A percentile compares a stretch with the other conserved stretches of the same genome.
Evolutionary conservation across 2,888 invertebrate genomes (phyloP).

Genomic region (Catonia carolina): DNA sequence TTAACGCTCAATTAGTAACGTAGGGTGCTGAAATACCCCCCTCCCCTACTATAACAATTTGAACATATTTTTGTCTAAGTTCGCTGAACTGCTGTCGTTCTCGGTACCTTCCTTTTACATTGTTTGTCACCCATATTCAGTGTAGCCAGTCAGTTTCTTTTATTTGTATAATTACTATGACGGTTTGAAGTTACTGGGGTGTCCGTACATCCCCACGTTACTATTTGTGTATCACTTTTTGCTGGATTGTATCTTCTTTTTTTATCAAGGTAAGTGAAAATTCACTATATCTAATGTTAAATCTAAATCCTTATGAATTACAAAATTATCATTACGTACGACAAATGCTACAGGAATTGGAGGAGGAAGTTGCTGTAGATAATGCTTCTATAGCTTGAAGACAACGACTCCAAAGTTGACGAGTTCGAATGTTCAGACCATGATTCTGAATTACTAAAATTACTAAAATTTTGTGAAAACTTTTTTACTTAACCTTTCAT

Average conservation of each 20-base stretch:
- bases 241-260: not conserved
- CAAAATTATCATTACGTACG: too few relatives aligned
- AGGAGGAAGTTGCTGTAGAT: not conserved
- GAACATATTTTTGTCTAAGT: not conserved
- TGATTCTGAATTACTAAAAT: too few relatives aligned
- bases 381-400: too few relatives aligned
- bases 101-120: not conserved
- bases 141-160: not conserved
- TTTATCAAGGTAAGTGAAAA: not conserved
- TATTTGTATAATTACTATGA: not conserved
- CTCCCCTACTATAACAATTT: not conserved
- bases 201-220: not conserved
- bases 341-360: too few relatives aligned
- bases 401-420: too few relatives aligned
- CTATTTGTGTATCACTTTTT: not conserved
- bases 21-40: slow-evolving; percentile 1
- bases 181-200: not conserved
- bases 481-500: too few relatives aligned
- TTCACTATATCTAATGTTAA: too few relatives aligned
- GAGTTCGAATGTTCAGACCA: too few relatives aligned
- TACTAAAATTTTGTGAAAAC: too few relatives aligned
- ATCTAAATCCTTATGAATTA: too few relatives aligned
- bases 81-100: not conserved
- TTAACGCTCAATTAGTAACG: not conserved
- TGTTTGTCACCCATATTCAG: not conserved